Base-by-base conservation (phyloP, 2,113 vertebrate genomes). In the Lepus europaeus region DNA sequence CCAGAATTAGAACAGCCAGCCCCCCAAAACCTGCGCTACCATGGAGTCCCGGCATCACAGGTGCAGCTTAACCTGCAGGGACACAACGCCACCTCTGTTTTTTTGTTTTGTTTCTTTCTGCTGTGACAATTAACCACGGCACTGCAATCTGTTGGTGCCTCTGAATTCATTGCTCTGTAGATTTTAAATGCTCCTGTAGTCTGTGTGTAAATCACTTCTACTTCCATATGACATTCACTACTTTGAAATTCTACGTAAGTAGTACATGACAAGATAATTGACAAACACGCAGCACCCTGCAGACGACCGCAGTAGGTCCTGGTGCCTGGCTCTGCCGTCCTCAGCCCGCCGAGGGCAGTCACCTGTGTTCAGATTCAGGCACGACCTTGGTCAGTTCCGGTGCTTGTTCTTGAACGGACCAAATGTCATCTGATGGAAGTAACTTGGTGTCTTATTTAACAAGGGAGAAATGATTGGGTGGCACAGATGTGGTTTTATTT, bases 151-250 rank as follows among this genome's bases (percentile, higher is more conserved):
- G 94, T 88, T 83, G 70, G 73, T 78, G 27, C 64, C 73, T 90
- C 90, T 68, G 78, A 9, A 90, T 93, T 83, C 76, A 61, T 79
- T 53, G 87, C 69, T 25, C 20, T 90, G 86, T 86, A 90, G 94
- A 92, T 95, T 91, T 90, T 90, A 95, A 96, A 86, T 94, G 94
- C 82, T 84, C 79, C 83, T 51, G 4, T 20, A 74, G 74, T 76
- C 79, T 69, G 11, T 73, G 49, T 78, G 87, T 95, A 96, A 96
- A 96, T 95, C 97, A 96, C 83, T 96, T 81, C 63, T 56, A 59
- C 81, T 96, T 96, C 87, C 74, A 68, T 63, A 33, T 85, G 96
- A 73, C 97, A 84, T 90, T 95, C 94, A 89, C 79, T 84, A 83
- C 94, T 88, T 91, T 93, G 89, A 92, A 81, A 77, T 82, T 63